These are phyloP conservation scores for Elaeidobius kamerunicus DNA, from an alignment of 2,888 invertebrate genomes.

Conservation along the genomic window DNA sequence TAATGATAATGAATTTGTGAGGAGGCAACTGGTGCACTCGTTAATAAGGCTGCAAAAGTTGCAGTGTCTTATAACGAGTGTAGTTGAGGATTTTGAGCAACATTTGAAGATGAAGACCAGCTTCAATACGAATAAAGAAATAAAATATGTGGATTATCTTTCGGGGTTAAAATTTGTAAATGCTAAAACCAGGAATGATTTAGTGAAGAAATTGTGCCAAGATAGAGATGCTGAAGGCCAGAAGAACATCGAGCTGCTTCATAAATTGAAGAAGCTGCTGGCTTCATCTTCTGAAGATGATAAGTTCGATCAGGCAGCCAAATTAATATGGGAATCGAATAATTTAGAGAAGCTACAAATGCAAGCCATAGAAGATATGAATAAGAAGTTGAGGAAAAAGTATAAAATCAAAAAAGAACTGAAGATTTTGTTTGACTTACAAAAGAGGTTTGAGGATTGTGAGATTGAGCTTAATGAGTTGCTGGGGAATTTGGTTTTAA, in stretches of 20 bases:
- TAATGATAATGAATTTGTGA: slow-evolving; percentile 39
- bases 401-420: slow-evolving; percentile 47
- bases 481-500: slow-evolving; percentile 15
- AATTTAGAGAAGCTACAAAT: slow-evolving; percentile 47
- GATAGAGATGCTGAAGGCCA: slow-evolving; percentile 51
- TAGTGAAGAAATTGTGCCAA: slow-evolving; percentile 52
- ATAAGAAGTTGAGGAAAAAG: slow-evolving; percentile 36
- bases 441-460: slow-evolving; percentile 41
- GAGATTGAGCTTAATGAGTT: slow-evolving; percentile 33
- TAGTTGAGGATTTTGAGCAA: slow-evolving; percentile 43
- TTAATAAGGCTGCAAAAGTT: slow-evolving; percentile 44
- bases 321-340: slow-evolving; percentile 47
- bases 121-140: slow-evolving; percentile 53
- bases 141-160: slow-evolving; percentile 50
- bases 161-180: slow-evolving; percentile 56
- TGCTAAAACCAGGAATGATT: slow-evolving; percentile 56
- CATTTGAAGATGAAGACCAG: slow-evolving; percentile 50
- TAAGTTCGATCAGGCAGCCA: slow-evolving; percentile 43
- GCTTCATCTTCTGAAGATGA: slow-evolving; percentile 52
- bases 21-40: slow-evolving; percentile 40
- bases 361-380: slow-evolving; percentile 47
- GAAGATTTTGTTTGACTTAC: slow-evolving; percentile 47
- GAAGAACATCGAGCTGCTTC: slow-evolving; percentile 39
- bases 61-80: slow-evolving; percentile 42
- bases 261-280: slow-evolving; percentile 49